Base-by-base conservation (phyloP, 1,140 invertebrate species). In the Eufriesea mexicana region DNA sequence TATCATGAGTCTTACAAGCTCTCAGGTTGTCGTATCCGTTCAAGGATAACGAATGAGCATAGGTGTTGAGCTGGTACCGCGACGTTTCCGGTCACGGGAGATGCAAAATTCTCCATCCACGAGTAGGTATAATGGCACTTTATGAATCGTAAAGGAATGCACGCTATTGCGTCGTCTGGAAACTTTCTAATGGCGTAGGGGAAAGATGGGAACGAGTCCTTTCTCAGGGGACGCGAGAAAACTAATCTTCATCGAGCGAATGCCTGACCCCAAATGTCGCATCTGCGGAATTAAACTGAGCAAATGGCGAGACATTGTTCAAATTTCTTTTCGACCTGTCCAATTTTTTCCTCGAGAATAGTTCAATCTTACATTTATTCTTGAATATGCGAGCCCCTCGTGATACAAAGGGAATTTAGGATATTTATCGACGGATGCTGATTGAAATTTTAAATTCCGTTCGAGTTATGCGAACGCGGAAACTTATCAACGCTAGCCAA, bases 61-160 rank as follows among this genome's bases (percentile, higher is more conserved):
- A 54, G n/a, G 2, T 1, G 35, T 70, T 1, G 12, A 8, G 10
- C 1, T 20, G 35, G 7, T 25, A 35, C 18, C 49, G n/a, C 2
- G 61, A 66, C 2, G 42, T 66, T 9, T 25, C 16, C 18, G 71
- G 25, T 49, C 70, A 7, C 35, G 51, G 9, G 42, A 35, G 35
- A 81, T 75, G 72, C 18, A 81, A 75, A 75, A 57, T 55, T 35
- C 35, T 7, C 5, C 14, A 55, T 49, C 8, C 47, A 42, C 16
- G 25, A 57, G 47, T 64, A 54, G 14, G n/a, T 5, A 66, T 67
- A 75, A 81, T 25, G 71, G 55, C 61, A 75, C 59, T 75, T 75
- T 75, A 75, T 49, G 47, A 81, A 75, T 81, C 61, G 72, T 70
- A 62, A 61, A 83, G 74, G 74, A 70, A 77, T 59, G 55, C 28